Base-by-base conservation (phyloP, 2,113 vertebrate species). In the Miniopterus natalensis region DNA sequence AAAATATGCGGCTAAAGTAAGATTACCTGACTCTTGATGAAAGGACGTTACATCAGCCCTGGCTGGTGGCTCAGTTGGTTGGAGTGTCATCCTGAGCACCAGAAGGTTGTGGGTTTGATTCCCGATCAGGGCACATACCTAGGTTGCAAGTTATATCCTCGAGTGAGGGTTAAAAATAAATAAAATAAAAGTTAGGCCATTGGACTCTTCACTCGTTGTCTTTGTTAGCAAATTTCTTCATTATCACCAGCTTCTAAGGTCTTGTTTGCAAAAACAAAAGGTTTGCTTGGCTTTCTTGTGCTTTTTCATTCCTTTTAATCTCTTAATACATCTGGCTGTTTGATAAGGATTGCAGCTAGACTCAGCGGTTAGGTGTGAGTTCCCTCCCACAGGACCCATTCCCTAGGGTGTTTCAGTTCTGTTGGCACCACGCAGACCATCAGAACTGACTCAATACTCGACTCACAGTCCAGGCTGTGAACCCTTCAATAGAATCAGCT, bases 141-240 rank as follows among this genome's bases (percentile, higher is more conserved):
- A 51, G 49, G 49, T 36, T 51, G 13, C 49, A 51, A 12, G 49
- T 51, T 51, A 36, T 36, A 2, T 36, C 36, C 36, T 36, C 36
- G 36, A 36, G 36, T 36, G 36, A 36, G 36, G 36, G 36, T 36
- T 36, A 36, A 36, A 36, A 36, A 36, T 2, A 36, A 36, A 66
- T 66, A 66, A 66, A 66, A 40, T 8, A 27, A 65, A 45, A 45
- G 11, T 81, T 74, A 59, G 45, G 55, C 74, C 88, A 15, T 27
- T 75, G 29, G 66, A 87, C 29, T 78, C 87, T 49, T 70, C 45
- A 29, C 21, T 95, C 65, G 68, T 63, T 78, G 21, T 63, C 66
- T 77, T 93, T 92, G 40, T 83, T 87, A 90, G 90, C 71, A 84
- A 68, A 84, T 91, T 61, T 88, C 81, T 84, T 96, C 94, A 81